phyloP scores from a whole-genome alignment of 2,888 invertebrate species.

The Drosophila atroscutellata region DNA sequence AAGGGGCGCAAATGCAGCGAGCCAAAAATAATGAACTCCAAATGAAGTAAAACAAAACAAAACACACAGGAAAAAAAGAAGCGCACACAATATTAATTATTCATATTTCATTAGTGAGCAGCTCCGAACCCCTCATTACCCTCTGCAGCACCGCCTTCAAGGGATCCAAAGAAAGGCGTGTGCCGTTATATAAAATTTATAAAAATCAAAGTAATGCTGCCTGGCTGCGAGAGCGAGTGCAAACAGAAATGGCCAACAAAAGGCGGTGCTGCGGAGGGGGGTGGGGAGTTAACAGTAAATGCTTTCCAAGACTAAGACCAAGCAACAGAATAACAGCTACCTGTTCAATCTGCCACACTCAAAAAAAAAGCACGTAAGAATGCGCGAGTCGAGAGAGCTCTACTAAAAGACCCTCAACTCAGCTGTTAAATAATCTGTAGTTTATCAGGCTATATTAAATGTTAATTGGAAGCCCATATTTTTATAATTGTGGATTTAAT shows the following conservation, averaged over 20 bases:
- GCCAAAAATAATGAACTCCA: conserved; percentile 76
- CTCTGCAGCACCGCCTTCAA: conserved; percentile 2
- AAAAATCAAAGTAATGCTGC: conserved; percentile 73
- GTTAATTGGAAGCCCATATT: neutral
- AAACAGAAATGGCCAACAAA: conserved; percentile 5
- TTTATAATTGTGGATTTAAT: neutral
- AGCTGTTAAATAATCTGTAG: neutral
- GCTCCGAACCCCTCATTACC: conserved; percentile 28
- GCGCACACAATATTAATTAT: conserved; percentile 74
- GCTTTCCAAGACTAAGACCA: conserved; percentile 13
- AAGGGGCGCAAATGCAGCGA: conserved; percentile 52
- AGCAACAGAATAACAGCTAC: conserved; percentile 11
- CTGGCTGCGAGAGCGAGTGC: conserved; percentile 1
- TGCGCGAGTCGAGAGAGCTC: neutral
- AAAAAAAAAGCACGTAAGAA: neutral
- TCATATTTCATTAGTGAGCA: conserved; percentile 77
- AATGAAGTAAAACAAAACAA: conserved; percentile 67
- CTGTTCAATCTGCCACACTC: conserved; percentile 8
- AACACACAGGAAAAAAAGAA: conserved; percentile 52
- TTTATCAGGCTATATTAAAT: neutral
- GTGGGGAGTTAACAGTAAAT: conserved; percentile 6
- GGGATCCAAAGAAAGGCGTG: conserved; percentile 53
- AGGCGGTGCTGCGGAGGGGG: too few relatives aligned
- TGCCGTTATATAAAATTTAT: conserved; percentile 70
- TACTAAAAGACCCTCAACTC: neutral